These are phyloP conservation scores for Pollenia labialis DNA, from an alignment of 2,888 invertebrate genomes.

Conservation along the genomic window DNA sequence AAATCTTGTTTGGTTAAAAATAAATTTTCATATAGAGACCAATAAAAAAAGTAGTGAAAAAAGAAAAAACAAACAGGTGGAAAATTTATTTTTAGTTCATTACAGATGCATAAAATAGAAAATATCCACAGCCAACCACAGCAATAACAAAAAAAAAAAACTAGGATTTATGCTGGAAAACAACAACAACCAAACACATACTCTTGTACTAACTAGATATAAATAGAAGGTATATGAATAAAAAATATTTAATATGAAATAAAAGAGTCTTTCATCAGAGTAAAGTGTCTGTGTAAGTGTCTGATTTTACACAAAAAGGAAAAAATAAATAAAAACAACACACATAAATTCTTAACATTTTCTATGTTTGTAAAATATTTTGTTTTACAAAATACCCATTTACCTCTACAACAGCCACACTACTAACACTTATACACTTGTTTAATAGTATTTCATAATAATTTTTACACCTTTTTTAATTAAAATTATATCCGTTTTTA, in stretches of 20 bases:
- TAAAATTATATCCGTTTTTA: constrained; percentile 62
- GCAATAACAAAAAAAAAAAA: background rate
- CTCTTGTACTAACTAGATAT: background rate
- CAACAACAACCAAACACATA: background rate
- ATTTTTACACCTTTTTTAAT: constrained; percentile 69
- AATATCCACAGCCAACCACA: constrained; percentile 6
- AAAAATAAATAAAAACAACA: too few relatives aligned
- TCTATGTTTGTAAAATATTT: background rate
- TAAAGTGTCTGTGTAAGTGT: constrained; percentile 38
- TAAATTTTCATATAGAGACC: constrained; percentile 6
- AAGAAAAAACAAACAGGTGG: constrained; percentile 9
- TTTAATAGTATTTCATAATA: constrained; percentile 32
- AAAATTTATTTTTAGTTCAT: constrained; percentile 59
- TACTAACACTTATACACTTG: background rate
- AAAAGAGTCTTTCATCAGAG: background rate
- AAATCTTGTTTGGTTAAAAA: constrained; percentile 33
- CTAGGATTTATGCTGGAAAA: background rate
- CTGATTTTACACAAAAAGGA: background rate
- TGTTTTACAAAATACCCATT: background rate
- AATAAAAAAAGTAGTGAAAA: background rate
- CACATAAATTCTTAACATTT: too few relatives aligned
- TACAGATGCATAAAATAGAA: constrained; percentile 39
- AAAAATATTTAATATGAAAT: background rate
- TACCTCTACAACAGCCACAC: background rate
- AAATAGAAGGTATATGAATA: background rate